A percentile compares a stretch with the other conserved stretches of the same genome.
Conservation (phyloP, 2,888 invertebrate genomes). For the Temnothorax ravouxi region DNA sequence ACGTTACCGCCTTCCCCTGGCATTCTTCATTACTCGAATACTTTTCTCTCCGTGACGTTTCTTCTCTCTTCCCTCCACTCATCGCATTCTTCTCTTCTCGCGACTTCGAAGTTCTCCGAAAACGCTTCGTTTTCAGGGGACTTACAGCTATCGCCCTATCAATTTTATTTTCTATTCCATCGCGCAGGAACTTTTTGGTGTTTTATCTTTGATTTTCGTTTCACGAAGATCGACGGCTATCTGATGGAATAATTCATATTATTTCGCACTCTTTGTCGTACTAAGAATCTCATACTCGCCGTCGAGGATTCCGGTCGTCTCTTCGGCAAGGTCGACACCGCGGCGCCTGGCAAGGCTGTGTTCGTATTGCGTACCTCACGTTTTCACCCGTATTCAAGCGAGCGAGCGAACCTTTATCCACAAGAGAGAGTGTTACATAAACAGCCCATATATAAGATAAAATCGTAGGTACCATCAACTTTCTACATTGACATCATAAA, state of each 20-base stretch:
- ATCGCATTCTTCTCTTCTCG: slow-evolving; percentile 5
- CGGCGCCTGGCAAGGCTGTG: slow-evolving; percentile 84
- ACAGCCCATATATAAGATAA: slow-evolving; percentile 46
- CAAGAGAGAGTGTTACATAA: slow-evolving; percentile 62
- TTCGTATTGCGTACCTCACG: slow-evolving; percentile 74
- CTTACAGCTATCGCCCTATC: not conserved
- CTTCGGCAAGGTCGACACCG: slow-evolving; percentile 83
- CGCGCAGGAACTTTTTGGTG: too few species aligned
- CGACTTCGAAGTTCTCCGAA: not conserved
- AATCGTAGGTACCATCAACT: slow-evolving; percentile 38
- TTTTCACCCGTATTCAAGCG: slow-evolving; percentile 62
- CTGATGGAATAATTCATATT: slow-evolving; percentile 24
- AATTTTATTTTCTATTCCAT: not conserved
- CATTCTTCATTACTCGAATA: slow-evolving; percentile 38
- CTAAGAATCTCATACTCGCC: slow-evolving; percentile 70
- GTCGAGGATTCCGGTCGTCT: slow-evolving; percentile 78
- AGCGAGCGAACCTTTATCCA: slow-evolving; percentile 63
- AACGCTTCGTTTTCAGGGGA: not conserved
- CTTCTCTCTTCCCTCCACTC: slow-evolving; percentile 3
- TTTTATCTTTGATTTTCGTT: not conserved
- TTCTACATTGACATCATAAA: slow-evolving; percentile 33
- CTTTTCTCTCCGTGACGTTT: slow-evolving; percentile 4
- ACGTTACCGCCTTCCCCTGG: slow-evolving; percentile 4
- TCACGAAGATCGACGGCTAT: not conserved
- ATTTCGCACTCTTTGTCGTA: slow-evolving; percentile 24